Base-by-base conservation (phyloP, 92 coral and sea anemone genomes). In the Porites divaricata region DNA sequence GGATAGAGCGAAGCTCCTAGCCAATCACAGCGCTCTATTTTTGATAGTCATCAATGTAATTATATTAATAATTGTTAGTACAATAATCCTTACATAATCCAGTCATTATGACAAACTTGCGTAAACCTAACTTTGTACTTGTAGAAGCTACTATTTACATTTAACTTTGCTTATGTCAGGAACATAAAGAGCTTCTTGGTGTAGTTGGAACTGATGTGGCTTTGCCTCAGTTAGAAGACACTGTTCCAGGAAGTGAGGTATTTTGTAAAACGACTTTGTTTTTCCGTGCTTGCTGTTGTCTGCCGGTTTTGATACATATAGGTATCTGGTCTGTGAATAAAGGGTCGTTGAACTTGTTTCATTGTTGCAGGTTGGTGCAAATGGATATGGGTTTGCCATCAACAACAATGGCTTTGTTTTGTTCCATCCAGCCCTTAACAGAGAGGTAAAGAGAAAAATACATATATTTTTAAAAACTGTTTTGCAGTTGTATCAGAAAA, bases 361-460 rank as follows among this genome's bases (percentile, higher is more conserved):
- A 19, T n/a, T 21, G 65, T 57, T 78, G 5, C 77, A 97, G 99
- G 86, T 97, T 79, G 99, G 99, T 45, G 91, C 89, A 14, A 89
- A 93, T 81, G 98, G 99, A 23, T 97, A 92, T 90, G 97, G 97
- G 2, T 97, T 97, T 86, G 86, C 95, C 16, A 95, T 93, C 81
- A 97, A 95, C 87, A 97, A 97, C 87, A 97, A 97, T 64, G 99
- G 99, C 21, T 95, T 97, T 74, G 78, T 97, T 0, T 56, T 97
- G 75, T 95, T 95, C 89, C 99, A 97, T 69, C 99, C 99, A 16
- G 63, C 64, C 20, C 88, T 97, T 15, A 83, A 93, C 56, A 79
- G 87, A 24, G 87, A 81, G 91, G 99, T 96, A 89, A 75, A 56
- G 6, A 41, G 11, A 19, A 56, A 35, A 15, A 6, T 28, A 14